Conservation (phyloP, 2,113 vertebrate species). For the Polypterus senegalus region DNA sequence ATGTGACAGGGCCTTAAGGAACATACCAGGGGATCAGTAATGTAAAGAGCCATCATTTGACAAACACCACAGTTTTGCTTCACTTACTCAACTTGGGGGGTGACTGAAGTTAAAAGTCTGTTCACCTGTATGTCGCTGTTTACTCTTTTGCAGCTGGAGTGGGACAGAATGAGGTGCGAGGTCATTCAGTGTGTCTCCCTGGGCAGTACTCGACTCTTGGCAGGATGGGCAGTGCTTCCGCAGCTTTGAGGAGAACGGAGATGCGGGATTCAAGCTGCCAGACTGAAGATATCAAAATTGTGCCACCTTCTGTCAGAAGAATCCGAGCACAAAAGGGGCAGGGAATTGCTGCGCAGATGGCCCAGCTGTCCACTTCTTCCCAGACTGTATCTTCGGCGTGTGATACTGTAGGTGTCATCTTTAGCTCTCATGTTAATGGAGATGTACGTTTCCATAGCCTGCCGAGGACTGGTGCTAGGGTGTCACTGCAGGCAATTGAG, state of each 20-base stretch:
- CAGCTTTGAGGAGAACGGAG: constrained; percentile 45
- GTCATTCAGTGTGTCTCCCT: constrained; percentile 68
- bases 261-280: constrained; percentile 87
- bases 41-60: constrained; percentile 11
- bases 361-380: constrained; percentile 72
- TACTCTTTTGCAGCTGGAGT: constrained; percentile 45
- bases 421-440: constrained; percentile 45
- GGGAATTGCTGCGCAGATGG: constrained; percentile 88
- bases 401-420: constrained; percentile 53
- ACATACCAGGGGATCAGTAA: neutral
- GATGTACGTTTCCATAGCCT: constrained; percentile 78
- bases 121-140: constrained; percentile 33
- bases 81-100: neutral
- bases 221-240: constrained; percentile 54
- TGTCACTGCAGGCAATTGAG: constrained; percentile 62
- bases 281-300: constrained; percentile 78
- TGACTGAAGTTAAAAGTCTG: neutral
- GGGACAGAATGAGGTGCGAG: constrained; percentile 59
- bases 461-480: constrained; percentile 65
- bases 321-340: constrained; percentile 88
- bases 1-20: too few relatives aligned
- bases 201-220: constrained; percentile 75
- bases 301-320: constrained; percentile 85
- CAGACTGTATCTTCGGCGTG: constrained; percentile 75
- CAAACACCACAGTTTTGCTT: too few relatives aligned